These are phyloP conservation scores for Sebastes glaucus DNA, from an alignment of 2,797 vertebrate species.

Conservation along the genomic window DNA sequence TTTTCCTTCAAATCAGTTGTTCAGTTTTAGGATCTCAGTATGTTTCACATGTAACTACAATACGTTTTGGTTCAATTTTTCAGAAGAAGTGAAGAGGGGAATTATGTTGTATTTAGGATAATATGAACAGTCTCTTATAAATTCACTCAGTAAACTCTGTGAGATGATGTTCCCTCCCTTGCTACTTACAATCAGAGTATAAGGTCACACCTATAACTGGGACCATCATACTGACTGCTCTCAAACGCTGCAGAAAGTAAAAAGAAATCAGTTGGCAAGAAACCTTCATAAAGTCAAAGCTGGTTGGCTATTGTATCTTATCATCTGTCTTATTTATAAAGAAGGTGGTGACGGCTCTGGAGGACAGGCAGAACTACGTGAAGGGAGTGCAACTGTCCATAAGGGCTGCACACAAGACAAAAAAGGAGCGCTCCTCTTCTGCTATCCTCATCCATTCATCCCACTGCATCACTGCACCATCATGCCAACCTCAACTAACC, in stretches of 20 bases:
- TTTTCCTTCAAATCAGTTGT: neutral
- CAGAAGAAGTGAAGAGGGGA: neutral
- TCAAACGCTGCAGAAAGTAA: neutral
- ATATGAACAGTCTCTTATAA: neutral
- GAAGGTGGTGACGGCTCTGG: neutral
- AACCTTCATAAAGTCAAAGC: neutral
- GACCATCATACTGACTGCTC: neutral
- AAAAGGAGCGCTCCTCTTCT: neutral
- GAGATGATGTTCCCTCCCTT: neutral
- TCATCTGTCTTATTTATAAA: neutral
- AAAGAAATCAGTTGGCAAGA: too few relatives aligned
- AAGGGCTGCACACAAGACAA: neutral
- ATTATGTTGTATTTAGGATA: neutral
- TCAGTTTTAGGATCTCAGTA: neutral
- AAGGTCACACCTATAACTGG: neutral
- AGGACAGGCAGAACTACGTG: neutral
- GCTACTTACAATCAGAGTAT: neutral
- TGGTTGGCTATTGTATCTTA: neutral
- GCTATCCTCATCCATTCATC: neutral
- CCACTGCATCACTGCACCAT: neutral
- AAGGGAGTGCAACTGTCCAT: neutral
- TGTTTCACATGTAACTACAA: neutral
- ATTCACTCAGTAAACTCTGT: neutral
- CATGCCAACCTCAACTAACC: neutral
- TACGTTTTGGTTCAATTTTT: fast-evolving